Percentiles rank a stretch among this genome's conserved stretches.
phyloP scores from a whole-genome alignment of 2,888 invertebrate species.

The Chrysolina americana region DNA sequence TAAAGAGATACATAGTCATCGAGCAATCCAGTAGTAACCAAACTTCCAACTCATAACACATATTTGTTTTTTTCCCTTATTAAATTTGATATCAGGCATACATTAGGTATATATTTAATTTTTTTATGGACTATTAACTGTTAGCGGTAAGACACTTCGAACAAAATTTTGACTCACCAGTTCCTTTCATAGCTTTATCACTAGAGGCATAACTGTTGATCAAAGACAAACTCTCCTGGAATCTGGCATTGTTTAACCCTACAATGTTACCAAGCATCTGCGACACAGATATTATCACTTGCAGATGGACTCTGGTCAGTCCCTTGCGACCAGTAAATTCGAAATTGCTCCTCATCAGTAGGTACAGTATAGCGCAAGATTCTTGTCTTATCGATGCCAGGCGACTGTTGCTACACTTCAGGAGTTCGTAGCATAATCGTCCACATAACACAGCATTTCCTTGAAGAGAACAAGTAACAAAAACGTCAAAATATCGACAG shows the following conservation, averaged over 20 bases:
- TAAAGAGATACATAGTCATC: too few relatives aligned
- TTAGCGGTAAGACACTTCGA: too few relatives aligned
- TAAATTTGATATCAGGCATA: too few relatives aligned
- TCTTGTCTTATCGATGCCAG: constrained; percentile 89
- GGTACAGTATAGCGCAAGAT: constrained; percentile 91
- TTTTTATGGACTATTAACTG: too few relatives aligned
- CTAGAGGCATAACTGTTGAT: constrained; percentile 95
- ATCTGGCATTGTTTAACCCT: constrained; percentile 93
- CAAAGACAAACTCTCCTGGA: constrained; percentile 93
- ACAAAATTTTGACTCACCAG: constrained; percentile 73
- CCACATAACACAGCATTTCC: constrained; percentile 86
- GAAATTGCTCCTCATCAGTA: constrained; percentile 95
- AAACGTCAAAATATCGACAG: not conserved
- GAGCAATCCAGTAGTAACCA: too few relatives aligned
- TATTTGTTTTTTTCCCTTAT: too few relatives aligned
- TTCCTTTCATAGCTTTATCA: constrained; percentile 95
- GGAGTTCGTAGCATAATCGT: constrained; percentile 83
- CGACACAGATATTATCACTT: constrained; percentile 96
- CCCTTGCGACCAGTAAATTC: constrained; percentile 89
- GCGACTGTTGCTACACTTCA: constrained; percentile 90
- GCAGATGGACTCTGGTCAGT: constrained; percentile 90
- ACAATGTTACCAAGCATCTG: constrained; percentile 92
- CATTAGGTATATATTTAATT: too few relatives aligned
- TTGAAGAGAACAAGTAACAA: constrained; percentile 59
- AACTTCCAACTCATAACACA: too few relatives aligned